Evolutionary conservation across 2,888 invertebrate genomes (phyloP).

Genomic region (Eristalis intricaria): DNA sequence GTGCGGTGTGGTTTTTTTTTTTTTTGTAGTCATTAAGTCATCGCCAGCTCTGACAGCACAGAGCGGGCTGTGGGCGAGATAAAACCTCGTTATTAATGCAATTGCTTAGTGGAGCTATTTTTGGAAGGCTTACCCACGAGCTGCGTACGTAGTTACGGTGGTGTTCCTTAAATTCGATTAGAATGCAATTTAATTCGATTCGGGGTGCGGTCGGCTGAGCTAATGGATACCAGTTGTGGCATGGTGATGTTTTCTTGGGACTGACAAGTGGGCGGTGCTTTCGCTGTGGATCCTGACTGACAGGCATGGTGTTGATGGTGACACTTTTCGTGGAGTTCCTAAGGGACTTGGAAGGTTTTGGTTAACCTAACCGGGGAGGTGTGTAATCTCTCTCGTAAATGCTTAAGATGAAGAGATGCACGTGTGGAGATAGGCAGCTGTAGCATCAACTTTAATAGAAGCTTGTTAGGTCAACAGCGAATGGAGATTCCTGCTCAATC

Average conservation of each 20-base stretch:
- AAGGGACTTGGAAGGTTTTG: too few species aligned
- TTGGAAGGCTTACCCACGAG: conserved; percentile 33
- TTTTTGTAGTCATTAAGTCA: conserved; percentile 54
- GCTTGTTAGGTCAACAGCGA: too few species aligned
- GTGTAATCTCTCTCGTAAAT: too few species aligned
- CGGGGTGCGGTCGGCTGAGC: not conserved
- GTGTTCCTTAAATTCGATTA: conserved; percentile 60
- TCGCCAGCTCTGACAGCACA: not conserved
- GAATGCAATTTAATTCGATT: conserved; percentile 68
- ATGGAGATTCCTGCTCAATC: too few species aligned
- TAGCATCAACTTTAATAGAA: too few species aligned
- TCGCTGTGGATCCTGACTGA: not conserved
- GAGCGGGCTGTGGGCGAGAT: conserved; percentile 1
- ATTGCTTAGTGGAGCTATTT: conserved; percentile 65
- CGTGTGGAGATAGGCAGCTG: too few species aligned
- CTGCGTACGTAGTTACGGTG: conserved; percentile 33
- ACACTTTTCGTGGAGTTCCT: not conserved
- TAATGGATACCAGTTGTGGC: conserved; percentile 39
- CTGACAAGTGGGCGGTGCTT: not conserved
- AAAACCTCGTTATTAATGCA: conserved; percentile 64
- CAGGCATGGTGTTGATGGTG: not conserved
- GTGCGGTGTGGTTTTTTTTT: not conserved
- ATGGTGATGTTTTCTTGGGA: conserved; percentile 2
- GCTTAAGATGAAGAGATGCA: too few species aligned
- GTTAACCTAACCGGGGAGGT: too few species aligned